A percentile compares a stretch with the other conserved stretches of the same genome.
Evolutionary conservation across 2,113 vertebrate genomes (phyloP).

Genomic region (Gadus macrocephalus): DNA sequence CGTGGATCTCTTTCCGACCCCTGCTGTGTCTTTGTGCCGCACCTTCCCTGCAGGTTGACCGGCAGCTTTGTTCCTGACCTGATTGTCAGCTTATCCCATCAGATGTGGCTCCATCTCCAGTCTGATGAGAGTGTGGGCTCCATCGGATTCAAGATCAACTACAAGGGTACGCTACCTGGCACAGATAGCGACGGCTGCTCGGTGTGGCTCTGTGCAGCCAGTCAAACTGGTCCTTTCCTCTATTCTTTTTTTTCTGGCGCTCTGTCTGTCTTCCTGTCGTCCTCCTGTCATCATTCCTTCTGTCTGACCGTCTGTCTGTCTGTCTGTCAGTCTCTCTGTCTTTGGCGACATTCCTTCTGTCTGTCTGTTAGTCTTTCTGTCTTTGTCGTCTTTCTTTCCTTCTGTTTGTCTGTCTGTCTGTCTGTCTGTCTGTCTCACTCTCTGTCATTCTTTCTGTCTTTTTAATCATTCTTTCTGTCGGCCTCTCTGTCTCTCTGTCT

Average conservation of each 20-base stretch:
- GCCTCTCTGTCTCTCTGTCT: conserved; percentile 5
- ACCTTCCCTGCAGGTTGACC: conserved; percentile 77
- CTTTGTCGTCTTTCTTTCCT: no score
- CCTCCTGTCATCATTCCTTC: no score
- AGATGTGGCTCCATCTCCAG: conserved; percentile 98
- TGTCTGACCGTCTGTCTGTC: no score
- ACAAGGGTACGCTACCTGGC: conserved; percentile 82
- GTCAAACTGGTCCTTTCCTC: neutral
- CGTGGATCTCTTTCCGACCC: neutral
- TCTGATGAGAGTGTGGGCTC: conserved; percentile 97
- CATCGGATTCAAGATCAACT: conserved; percentile 98
- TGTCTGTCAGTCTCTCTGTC: no score
- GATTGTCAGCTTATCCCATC: conserved; percentile 94
- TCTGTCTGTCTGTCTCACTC: conserved; percentile 10
- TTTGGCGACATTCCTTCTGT: no score
- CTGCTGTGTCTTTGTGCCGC: conserved; percentile 14
- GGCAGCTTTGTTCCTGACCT: conserved; percentile 96
- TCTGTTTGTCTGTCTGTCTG: neutral
- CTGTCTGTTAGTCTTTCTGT: no score
- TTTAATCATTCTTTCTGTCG: no score
- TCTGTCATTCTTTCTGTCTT: conserved; percentile 15
- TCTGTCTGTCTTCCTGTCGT: conserved; percentile 19
- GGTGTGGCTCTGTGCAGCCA: neutral
- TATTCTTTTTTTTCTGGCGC: neutral
- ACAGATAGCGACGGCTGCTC: conserved; percentile 27